Base-by-base conservation (phyloP, 2,113 vertebrate genomes). In the Mesitornis unicolor region DNA sequence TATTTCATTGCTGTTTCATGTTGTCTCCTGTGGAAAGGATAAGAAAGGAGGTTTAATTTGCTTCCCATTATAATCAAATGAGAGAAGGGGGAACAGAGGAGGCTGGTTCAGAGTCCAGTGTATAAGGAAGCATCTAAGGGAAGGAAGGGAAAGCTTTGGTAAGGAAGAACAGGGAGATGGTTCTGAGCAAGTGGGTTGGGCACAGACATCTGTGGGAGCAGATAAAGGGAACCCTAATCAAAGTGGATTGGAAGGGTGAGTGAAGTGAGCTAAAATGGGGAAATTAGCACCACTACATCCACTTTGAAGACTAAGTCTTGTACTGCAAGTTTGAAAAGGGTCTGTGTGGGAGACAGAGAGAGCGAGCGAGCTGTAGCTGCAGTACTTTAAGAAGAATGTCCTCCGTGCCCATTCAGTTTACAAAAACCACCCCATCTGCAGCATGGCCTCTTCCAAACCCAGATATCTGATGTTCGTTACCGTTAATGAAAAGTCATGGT, bases 1-100 rank as follows among this genome's bases (percentile, higher is more conserved):
- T 85, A 77, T 93, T 96, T 94, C 63, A 73, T 73, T 91, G 59
- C 38, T 89, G 22, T 91, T 93, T 87, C 70, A 47, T 54, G 28
- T 77, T 91, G 51, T 93, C 47, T 93, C 17, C 26, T 8, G 13
- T 67, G 35, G 57, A 90, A 85, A n/a, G 29, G 42, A 67, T 54
- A 50, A 77, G 80, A 89, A 84, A 86, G 36, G 57, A 54, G 16
- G 59, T 42, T 94, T 94, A 79, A 90, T 96, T 67, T 83, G 20
- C 59, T 86, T 67, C 43, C 48, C 11, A 36, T 57, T 87, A 67
- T 40, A 67, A 69, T 91, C 64, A 74, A 42, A 84, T 11, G 28
- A 54, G 71, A 80, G 63, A 76, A 16, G 14, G n/a, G 6, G 77
- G 54, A 79, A 69, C 29, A 59, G 78, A 69, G 54, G 73, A 83